These are phyloP conservation scores for Chrysopa pallens DNA, from an alignment of 1,140 invertebrate species.

Conservation along the genomic window DNA sequence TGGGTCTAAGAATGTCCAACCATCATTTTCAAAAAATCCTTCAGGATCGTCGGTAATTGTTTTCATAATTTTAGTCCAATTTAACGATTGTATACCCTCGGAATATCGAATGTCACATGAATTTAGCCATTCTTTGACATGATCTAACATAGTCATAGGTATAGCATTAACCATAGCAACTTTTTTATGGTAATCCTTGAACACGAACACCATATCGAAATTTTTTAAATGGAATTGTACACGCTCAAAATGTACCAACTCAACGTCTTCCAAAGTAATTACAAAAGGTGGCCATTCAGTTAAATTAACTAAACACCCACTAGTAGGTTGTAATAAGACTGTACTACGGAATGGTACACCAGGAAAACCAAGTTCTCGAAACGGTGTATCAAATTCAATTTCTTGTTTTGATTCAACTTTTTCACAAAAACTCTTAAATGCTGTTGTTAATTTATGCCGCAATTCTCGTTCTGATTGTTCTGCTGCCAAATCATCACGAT, in stretches of 20 bases:
- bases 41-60: constrained; percentile 97
- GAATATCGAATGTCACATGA: constrained; percentile 48
- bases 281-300: constrained; percentile 99
- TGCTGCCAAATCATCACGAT: constrained; percentile 93
- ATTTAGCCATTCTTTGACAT: constrained; percentile 98
- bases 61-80: constrained; percentile 99
- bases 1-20: constrained; percentile 95
- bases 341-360: constrained; percentile 96
- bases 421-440: constrained; percentile 97
- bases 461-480: constrained; percentile 97
- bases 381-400: constrained; percentile 97
- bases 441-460: constrained; percentile 88
- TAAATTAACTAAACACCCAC: constrained; percentile 88
- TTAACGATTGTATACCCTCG: constrained; percentile 95
- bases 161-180: constrained; percentile 94
- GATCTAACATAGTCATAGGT: constrained; percentile 96
- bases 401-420: constrained; percentile 76
- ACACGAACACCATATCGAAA: constrained; percentile 99
- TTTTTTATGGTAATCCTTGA: constrained; percentile 93
- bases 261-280: constrained; percentile 92
- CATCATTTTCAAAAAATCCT: constrained; percentile 95
- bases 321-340: constrained; percentile 91
- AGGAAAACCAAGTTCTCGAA: constrained; percentile 92
- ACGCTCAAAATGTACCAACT: constrained; percentile 96
- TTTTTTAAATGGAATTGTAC: constrained; percentile 98